Evolutionary conservation across 2,888 invertebrate species (phyloP).

Genomic region (Sussaba pulchella): DNA sequence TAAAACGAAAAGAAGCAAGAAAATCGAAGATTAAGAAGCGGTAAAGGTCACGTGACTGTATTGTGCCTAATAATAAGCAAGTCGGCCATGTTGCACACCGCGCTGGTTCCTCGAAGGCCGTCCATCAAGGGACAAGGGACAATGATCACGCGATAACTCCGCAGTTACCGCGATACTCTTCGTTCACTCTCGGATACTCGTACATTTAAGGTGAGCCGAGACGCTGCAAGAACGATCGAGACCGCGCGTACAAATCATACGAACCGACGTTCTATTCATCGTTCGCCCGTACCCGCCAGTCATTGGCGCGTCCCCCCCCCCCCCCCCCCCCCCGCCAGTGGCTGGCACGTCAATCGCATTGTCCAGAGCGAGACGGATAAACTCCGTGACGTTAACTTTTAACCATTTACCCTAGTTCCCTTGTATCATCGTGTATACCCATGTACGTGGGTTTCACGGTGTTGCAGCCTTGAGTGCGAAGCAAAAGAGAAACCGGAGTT

Average conservation of each 20-base stretch:
- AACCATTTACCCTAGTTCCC: slow-evolving; percentile 8
- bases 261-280: slow-evolving; percentile 24
- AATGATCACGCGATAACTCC: slow-evolving; percentile 43
- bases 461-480: slow-evolving; percentile 6
- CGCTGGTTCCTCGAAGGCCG: slow-evolving; percentile 51
- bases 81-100: slow-evolving; percentile 51
- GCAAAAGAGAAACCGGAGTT: slow-evolving; percentile 28
- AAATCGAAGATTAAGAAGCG: slow-evolving; percentile 40
- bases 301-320: slow-evolving; percentile 6
- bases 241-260: slow-evolving; percentile 43
- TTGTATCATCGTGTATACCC: neutral
- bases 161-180: neutral
- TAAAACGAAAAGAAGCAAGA: slow-evolving; percentile 31
- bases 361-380: neutral
- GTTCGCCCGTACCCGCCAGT: neutral
- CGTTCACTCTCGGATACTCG: slow-evolving; percentile 4
- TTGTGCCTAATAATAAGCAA: slow-evolving; percentile 63
- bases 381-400: neutral
- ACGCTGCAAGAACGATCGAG: slow-evolving; percentile 35
- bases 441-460: neutral
- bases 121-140: slow-evolving; percentile 54
- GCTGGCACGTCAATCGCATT: slow-evolving; percentile 14
- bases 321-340: too few relatives aligned
- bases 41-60: slow-evolving; percentile 58
- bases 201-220: slow-evolving; percentile 20